Evolutionary conservation across 2,888 invertebrate species (phyloP).

Genomic region (Maniola hyperantus): DNA sequence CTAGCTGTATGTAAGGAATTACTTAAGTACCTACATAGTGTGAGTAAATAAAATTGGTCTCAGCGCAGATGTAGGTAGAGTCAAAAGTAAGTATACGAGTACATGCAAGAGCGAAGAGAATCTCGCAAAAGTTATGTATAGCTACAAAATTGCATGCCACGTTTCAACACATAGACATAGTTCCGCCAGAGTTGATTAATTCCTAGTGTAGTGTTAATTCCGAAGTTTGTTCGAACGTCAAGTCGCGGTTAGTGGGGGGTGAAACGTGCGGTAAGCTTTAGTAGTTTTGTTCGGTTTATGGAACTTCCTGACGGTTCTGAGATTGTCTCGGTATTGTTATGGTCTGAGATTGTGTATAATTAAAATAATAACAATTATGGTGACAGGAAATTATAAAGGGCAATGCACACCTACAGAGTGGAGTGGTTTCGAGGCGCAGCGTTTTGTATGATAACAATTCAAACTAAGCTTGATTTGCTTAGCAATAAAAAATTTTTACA

Average conservation of each 20-base stretch:
- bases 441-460: not conserved
- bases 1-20: no score
- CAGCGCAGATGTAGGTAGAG: not conserved
- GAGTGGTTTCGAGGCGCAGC: no score
- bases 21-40: not conserved
- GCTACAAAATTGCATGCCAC: constrained; percentile 18
- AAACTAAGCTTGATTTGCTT: no score
- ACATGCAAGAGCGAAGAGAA: constrained; percentile 7
- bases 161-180: constrained; percentile 24
- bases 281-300: constrained; percentile 29
- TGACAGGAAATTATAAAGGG: no score
- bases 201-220: constrained; percentile 40
- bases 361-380: not conserved
- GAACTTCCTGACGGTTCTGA: constrained; percentile 21
- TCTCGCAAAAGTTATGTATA: constrained; percentile 16
- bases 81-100: not conserved
- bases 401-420: no score
- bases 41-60: no score
- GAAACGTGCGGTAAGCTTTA: constrained; percentile 34
- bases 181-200: constrained; percentile 39
- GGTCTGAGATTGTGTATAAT: not conserved
- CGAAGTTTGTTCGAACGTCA: constrained; percentile 34
- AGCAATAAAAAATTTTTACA: no score
- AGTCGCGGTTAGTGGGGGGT: constrained; percentile 29
- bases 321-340: constrained; percentile 23